Conservation (phyloP, 1,140 invertebrate genomes). For the Amyelois transitella region DNA sequence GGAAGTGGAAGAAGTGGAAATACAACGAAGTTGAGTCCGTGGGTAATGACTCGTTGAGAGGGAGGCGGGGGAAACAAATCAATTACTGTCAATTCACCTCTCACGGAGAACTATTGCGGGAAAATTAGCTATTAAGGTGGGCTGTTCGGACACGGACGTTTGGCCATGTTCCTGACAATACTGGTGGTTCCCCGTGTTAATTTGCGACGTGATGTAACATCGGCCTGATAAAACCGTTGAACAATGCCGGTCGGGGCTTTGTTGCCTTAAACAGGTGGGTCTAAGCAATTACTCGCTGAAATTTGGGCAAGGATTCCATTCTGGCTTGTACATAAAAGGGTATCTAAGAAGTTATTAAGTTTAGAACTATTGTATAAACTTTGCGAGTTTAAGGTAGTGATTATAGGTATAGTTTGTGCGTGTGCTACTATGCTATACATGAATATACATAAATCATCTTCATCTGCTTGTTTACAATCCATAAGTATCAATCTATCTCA, state of each 20-base stretch:
- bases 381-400: too few species aligned
- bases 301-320: slow-evolving; percentile 36
- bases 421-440: too few species aligned
- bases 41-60: neutral
- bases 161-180: slow-evolving; percentile 30
- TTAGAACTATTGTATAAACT: too few species aligned
- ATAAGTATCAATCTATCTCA: too few species aligned
- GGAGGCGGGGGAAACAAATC: slow-evolving; percentile 27
- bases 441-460: too few species aligned
- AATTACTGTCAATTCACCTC: slow-evolving; percentile 41
- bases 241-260: slow-evolving; percentile 33
- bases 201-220: slow-evolving; percentile 38
- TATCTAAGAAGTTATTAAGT: neutral
- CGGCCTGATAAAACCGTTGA: slow-evolving; percentile 43
- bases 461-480: too few species aligned
- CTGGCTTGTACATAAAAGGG: slow-evolving; percentile 16
- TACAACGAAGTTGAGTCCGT: slow-evolving; percentile 6
- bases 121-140: slow-evolving; percentile 37
- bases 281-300: slow-evolving; percentile 36
- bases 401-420: too few species aligned
- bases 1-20: slow-evolving; percentile 6
- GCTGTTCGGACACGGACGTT: slow-evolving; percentile 11
- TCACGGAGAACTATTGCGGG: slow-evolving; percentile 21
- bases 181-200: slow-evolving; percentile 38
- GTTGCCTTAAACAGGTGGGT: slow-evolving; percentile 33